These are phyloP conservation scores for Encarsia formosa DNA, from an alignment of 2,888 invertebrate genomes.

Conservation along the genomic window DNA sequence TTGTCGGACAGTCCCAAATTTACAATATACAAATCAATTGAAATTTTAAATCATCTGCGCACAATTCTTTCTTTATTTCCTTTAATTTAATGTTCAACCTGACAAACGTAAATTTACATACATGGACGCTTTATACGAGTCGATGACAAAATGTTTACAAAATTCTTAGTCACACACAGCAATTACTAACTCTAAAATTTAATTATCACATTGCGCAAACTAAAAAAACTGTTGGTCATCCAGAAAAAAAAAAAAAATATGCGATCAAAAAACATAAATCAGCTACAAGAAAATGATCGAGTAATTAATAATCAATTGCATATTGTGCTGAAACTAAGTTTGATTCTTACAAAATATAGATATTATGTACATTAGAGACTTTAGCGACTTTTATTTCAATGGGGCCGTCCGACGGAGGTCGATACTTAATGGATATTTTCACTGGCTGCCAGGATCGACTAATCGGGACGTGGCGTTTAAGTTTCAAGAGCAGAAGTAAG, in stretches of 20 bases:
- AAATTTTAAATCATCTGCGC: constrained; percentile 21
- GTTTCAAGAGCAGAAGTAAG: constrained; percentile 36
- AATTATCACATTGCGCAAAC: constrained; percentile 25
- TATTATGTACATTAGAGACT: constrained; percentile 30
- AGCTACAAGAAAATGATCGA: constrained; percentile 10
- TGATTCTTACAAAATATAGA: constrained; percentile 29
- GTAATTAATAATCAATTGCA: constrained; percentile 21
- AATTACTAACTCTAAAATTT: constrained; percentile 23
- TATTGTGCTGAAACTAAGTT: constrained; percentile 26
- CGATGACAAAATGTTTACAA: constrained; percentile 26
- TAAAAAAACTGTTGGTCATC: constrained; percentile 23
- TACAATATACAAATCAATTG: constrained; percentile 22
- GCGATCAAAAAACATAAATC: constrained; percentile 17
- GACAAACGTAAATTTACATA: constrained; percentile 19
- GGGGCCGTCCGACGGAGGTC: constrained; percentile 28
- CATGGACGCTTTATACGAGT: constrained; percentile 19
- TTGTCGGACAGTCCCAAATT: constrained; percentile 45
- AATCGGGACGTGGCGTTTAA: constrained; percentile 30
- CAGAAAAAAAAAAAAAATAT: constrained; percentile 22
- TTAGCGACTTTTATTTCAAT: constrained; percentile 26
- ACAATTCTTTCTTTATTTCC: constrained; percentile 23
- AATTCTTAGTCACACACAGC: constrained; percentile 24
- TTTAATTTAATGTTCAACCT: constrained; percentile 8
- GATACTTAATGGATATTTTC: constrained; percentile 39
- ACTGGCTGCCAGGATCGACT: constrained; percentile 45